Conservation (phyloP, 2,888 invertebrate species). For the Rhagonycha lutea region DNA sequence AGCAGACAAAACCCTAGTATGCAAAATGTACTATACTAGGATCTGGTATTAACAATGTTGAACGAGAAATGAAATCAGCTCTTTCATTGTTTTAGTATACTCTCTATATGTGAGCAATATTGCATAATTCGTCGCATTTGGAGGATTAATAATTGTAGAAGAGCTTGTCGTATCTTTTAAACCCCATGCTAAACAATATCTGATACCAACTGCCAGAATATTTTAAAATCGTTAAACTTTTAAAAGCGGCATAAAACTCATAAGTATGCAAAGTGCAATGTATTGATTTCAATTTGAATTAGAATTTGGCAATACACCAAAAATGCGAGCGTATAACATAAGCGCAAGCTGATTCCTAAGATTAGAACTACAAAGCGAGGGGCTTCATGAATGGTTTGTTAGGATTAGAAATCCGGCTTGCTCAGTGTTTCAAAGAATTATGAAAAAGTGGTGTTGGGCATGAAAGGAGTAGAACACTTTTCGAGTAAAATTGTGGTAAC, state of each 20-base stretch:
- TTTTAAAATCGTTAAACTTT: not conserved
- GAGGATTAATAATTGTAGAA: constrained; percentile 13
- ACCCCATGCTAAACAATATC: not conserved
- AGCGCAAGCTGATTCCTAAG: not conserved
- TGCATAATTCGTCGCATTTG: constrained; percentile 10
- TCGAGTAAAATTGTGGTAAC: not conserved
- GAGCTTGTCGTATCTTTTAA: constrained; percentile 4
- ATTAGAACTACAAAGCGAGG: not conserved
- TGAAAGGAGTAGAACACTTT: too few species aligned
- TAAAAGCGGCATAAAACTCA: not conserved
- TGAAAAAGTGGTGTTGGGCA: not conserved
- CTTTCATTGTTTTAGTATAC: constrained; percentile 19
- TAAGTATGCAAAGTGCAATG: not conserved
- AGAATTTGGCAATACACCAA: not conserved
- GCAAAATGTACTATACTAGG: constrained; percentile 15
- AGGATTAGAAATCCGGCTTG: not conserved
- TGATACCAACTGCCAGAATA: not conserved
- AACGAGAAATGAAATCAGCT: constrained; percentile 21
- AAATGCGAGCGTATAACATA: not conserved
- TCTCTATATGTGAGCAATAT: constrained; percentile 8
- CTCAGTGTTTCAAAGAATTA: not conserved
- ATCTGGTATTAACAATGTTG: constrained; percentile 13
- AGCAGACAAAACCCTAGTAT: not conserved
- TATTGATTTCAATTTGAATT: not conserved
- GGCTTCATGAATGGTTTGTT: not conserved